Percentiles rank a stretch among this genome's conserved stretches.
Conservation (phyloP, 2,113 vertebrate species). For the Percina caprodes region DNA sequence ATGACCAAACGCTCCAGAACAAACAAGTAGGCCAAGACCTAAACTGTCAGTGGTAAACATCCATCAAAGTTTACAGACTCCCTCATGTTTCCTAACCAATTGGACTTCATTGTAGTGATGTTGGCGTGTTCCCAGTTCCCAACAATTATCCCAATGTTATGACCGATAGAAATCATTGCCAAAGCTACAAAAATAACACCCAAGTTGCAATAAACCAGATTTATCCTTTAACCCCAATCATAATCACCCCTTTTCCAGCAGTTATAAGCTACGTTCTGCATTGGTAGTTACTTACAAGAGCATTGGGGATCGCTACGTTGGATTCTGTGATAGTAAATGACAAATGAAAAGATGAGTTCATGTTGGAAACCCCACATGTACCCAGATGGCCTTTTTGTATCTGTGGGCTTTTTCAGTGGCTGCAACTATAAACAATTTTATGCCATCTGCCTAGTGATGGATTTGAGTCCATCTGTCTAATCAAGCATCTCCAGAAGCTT, state of each 20-base stretch:
- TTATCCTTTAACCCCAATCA: conserved; percentile 15
- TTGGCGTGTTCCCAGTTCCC: background rate
- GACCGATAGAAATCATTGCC: background rate
- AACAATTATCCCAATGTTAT: background rate
- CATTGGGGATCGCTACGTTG: background rate
- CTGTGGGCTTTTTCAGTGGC: conserved; percentile 61
- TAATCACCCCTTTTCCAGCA: conserved; percentile 5
- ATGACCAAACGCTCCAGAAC: background rate
- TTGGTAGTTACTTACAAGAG: background rate
- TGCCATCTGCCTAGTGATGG: conserved; percentile 69
- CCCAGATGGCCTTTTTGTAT: conserved; percentile 74
- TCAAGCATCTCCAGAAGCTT: conserved; percentile 43
- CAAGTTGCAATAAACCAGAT: background rate
- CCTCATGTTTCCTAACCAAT: background rate
- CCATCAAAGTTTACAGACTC: background rate
- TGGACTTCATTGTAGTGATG: conserved; percentile 5
- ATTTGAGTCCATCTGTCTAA: conserved; percentile 70
- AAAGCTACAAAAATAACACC: background rate
- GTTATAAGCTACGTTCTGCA: background rate
- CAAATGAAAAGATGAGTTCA: conserved; percentile 44
- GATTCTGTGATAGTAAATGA: conserved; percentile 42
- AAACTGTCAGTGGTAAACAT: background rate
- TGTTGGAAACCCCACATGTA: conserved; percentile 57
- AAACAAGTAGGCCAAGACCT: background rate
- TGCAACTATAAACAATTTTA: conserved; percentile 63